Evolutionary conservation across 1,140 invertebrate genomes (phyloP).

Genomic region (Drosophila nebulosa): DNA sequence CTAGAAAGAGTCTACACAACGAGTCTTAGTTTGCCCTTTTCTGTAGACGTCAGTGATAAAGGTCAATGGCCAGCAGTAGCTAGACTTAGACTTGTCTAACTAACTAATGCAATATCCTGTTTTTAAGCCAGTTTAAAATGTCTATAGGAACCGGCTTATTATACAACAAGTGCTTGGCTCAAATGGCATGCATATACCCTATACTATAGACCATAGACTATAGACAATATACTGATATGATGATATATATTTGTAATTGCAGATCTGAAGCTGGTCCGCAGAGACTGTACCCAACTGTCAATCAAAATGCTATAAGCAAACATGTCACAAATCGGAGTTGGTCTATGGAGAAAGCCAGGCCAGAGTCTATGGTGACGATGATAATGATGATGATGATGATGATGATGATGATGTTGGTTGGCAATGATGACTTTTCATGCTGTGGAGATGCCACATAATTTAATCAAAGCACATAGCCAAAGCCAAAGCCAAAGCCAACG

Average conservation of each 20-base stretch:
- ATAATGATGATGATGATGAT: conserved; percentile 12
- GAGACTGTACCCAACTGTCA: conserved; percentile 49
- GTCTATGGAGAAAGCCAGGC: conserved; percentile 1
- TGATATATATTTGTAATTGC: conserved; percentile 43
- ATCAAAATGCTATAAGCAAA: conserved; percentile 32
- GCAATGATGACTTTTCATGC: conserved; percentile 7
- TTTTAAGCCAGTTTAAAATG: conserved; percentile 14
- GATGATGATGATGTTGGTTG: conserved; percentile 29
- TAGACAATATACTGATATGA: no score
- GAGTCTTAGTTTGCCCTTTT: background rate
- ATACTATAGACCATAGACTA: no score
- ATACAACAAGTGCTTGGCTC: conserved; percentile 43
- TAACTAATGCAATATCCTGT: conserved; percentile 65
- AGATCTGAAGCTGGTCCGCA: conserved; percentile 28
- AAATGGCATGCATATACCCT: conserved; percentile 17
- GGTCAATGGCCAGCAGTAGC: conserved; percentile 21
- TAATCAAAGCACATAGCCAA: conserved; percentile 48
- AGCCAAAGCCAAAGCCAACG: no score
- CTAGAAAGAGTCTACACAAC: no score
- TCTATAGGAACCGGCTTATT: conserved; percentile 55
- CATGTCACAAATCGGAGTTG: conserved; percentile 17
- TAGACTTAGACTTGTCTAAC: conserved; percentile 3
- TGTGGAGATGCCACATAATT: conserved; percentile 46
- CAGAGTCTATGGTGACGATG: conserved; percentile 13
- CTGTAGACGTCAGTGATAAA: background rate